phyloP scores from a whole-genome alignment of 2,797 vertebrate genomes.

The Psittacula echo region DNA sequence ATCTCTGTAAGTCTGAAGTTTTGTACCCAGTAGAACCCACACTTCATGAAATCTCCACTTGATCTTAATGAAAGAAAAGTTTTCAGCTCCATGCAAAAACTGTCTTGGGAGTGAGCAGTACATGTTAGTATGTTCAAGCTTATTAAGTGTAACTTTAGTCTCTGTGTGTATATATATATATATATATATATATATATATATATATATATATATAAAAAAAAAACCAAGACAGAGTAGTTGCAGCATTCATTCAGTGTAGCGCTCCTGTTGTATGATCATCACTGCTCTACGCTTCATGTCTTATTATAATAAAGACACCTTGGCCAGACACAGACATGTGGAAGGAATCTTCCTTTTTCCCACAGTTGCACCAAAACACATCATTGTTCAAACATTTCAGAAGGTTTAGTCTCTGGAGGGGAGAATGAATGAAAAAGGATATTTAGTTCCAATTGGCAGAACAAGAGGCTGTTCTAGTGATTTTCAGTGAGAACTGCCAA shows the following conservation, averaged over 20 bases:
- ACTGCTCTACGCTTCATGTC: neutral
- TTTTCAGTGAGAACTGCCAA: neutral
- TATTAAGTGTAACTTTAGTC: neutral
- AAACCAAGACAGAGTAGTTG: neutral
- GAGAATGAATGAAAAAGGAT: neutral
- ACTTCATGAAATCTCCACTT: neutral
- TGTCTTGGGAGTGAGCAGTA: neutral
- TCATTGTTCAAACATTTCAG: neutral
- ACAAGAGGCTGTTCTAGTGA: neutral
- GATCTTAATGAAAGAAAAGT: neutral
- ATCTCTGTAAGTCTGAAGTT: neutral
- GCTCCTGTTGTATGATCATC: neutral
- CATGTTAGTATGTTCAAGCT: neutral
- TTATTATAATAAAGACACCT: neutral
- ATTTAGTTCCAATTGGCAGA: neutral
- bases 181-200: no score
- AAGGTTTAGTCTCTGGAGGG: neutral
- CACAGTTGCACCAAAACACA: neutral
- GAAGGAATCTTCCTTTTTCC: neutral
- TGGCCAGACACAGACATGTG: neutral
- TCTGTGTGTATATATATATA: neutral
- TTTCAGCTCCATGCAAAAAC: neutral
- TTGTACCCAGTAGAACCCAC: neutral
- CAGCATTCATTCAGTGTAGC: fast-evolving
- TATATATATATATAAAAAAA: no score